These are phyloP conservation scores for Phyllotreta striolata DNA, from an alignment of 2,888 invertebrate genomes.

Conservation along the genomic window DNA sequence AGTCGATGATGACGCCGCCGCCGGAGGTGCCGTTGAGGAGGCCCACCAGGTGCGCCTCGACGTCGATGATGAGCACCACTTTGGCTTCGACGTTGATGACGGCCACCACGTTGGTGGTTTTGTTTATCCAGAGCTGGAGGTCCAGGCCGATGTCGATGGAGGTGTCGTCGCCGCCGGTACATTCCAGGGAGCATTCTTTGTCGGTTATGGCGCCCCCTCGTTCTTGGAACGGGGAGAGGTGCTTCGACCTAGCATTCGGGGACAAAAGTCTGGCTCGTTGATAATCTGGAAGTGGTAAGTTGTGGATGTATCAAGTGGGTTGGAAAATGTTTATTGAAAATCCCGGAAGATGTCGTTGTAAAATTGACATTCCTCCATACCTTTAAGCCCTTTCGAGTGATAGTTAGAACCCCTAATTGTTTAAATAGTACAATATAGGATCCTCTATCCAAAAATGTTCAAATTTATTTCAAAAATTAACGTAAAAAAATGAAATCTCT, in stretches of 20 bases:
- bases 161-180: constrained; percentile 16
- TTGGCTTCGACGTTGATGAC: constrained; percentile 39
- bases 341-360: too few relatives aligned
- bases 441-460: too few relatives aligned
- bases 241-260: constrained; percentile 26
- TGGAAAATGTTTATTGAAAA: too few relatives aligned
- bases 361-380: too few relatives aligned
- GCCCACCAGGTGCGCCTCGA: constrained; percentile 33
- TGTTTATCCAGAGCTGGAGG: constrained; percentile 33
- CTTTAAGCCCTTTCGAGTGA: too few relatives aligned
- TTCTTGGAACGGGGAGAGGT: constrained; percentile 28
- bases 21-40: constrained; percentile 39
- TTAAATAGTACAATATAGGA: too few relatives aligned
- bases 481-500: too few relatives aligned
- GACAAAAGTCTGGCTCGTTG: constrained; percentile 35
- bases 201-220: constrained; percentile 8
- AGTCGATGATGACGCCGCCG: constrained; percentile 36
- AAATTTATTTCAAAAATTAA: too few relatives aligned
- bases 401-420: too few relatives aligned
- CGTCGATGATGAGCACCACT: constrained; percentile 39
- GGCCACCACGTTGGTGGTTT: constrained; percentile 33
- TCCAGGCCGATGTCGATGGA: constrained; percentile 2
- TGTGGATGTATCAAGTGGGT: not conserved
- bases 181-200: constrained; percentile 23
- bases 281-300: constrained; percentile 25